Evolutionary conservation across 2,113 vertebrate species (phyloP), one percentile per base, ranked within the genome.

Genomic region (Paracanthobrama guichenoti): DNA sequence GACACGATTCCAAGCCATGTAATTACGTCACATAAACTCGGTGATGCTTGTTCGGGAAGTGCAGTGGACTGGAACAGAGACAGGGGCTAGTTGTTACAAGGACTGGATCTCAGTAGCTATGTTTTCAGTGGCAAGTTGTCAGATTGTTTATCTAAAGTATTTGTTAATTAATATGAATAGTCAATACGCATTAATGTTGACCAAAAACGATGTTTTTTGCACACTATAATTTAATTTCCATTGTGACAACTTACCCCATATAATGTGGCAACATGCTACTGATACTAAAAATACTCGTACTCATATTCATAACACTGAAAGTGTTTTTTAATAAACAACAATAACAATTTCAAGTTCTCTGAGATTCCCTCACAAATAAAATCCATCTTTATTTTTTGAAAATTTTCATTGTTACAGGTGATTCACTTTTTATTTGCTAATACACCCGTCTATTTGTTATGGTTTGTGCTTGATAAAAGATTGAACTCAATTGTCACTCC

Each of bases 391-490:
- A 6, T 20, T 11, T 53, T 39, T 22, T 35, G 2, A 42, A 69
- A 35, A 22, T 20, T 69, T 55, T 55, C 18, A 55, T 55, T 2
- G 53, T 55, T 22, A 20, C 53, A 55, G 53, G 59, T 26, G 59
- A 62, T 62, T 0, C 2, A 62, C 4, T 5, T 62, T 60, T 62
- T 62, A 62, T 26, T 24, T 62, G 10, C 12, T 13, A 11, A 24
- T 50, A 50, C 12, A 48, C 5, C 4, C 0, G 48, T 46, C 67
- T 24, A 39, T 59, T 39, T 59, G 20, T 77, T 18, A 62, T 16
- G 4, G 62, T 26, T 44, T 79, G 76, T 79, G 57, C 39, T 79
- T 79, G n/a, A 44, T 18, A 10, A 14, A 44, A 79, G n/a, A 73
- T 14, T n/a, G 5, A 73, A 48, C n/a, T 24, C 22, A 46, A 73